These are phyloP conservation scores for Mizuhopecten yessoensis DNA, from an alignment of 1,140 invertebrate species.

Conservation along the genomic window DNA sequence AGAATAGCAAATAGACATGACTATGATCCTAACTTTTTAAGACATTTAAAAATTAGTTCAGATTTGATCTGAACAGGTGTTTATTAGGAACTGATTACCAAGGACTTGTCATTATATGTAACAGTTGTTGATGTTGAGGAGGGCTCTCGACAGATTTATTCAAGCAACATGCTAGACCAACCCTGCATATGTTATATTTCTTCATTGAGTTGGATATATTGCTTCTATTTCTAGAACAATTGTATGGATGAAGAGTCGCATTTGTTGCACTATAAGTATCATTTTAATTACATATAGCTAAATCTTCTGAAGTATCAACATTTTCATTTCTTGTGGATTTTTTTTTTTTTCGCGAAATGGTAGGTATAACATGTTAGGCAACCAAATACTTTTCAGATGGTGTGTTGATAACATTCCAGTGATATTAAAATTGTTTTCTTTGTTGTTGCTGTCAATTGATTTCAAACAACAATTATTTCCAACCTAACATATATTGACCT, in stretches of 20 bases:
- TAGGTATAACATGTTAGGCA: neutral
- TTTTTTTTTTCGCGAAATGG: neutral
- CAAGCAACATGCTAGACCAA: neutral
- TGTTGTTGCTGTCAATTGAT: neutral
- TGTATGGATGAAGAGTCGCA: too few species aligned
- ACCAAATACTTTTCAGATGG: slow-evolving; percentile 3
- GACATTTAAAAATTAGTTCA: neutral
- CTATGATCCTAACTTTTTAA: neutral
- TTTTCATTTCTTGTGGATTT: too few species aligned
- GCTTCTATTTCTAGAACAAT: neutral
- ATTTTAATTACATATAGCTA: neutral
- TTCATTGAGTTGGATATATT: neutral
- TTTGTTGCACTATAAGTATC: neutral
- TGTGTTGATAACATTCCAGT: neutral
- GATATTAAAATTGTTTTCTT: neutral
- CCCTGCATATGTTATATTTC: neutral
- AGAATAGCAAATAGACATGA: neutral
- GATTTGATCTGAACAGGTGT: too few species aligned
- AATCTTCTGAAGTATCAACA: neutral
- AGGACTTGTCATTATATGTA: neutral
- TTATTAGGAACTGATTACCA: neutral
- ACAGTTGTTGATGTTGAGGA: neutral
- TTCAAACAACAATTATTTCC: neutral
- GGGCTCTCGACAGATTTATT: neutral
- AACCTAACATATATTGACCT: neutral